phyloP scores from a whole-genome alignment of 2,113 vertebrate genomes.

The Nannospalax galili region DNA sequence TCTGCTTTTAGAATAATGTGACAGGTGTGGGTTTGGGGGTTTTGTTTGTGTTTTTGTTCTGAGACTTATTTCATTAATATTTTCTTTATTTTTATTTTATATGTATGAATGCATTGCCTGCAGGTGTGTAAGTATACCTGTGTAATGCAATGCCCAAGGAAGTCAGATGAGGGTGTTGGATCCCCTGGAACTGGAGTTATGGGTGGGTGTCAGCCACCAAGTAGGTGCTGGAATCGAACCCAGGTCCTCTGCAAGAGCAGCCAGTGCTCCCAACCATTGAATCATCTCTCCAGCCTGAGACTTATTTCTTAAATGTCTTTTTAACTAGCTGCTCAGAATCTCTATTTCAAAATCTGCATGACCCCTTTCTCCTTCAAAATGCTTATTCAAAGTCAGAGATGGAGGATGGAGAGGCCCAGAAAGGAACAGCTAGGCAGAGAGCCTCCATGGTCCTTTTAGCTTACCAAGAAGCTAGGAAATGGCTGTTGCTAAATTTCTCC shows the following conservation, averaged over 20 bases:
- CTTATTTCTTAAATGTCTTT: slow-evolving; percentile 95
- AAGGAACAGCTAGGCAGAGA: neutral
- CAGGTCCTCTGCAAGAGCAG: no score
- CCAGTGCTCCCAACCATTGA: no score
- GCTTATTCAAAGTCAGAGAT: neutral
- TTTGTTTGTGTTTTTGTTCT: slow-evolving; percentile 87
- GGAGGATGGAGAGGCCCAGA: neutral
- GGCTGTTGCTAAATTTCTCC: neutral
- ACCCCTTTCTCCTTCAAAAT: slow-evolving; percentile 93
- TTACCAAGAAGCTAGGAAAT: neutral
- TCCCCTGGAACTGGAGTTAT: no score
- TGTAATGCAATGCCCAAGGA: no score
- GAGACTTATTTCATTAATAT: slow-evolving; percentile 94
- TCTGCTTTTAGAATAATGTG: slow-evolving; percentile 93
- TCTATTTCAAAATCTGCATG: slow-evolving; percentile 93
- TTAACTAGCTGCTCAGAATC: slow-evolving; percentile 91
- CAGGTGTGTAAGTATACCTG: no score
- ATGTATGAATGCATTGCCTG: no score
- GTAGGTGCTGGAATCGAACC: no score
- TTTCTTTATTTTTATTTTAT: slow-evolving; percentile 81
- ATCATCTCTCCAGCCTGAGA: slow-evolving; percentile 85
- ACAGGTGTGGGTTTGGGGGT: slow-evolving; percentile 84
- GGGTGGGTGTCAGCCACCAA: no score
- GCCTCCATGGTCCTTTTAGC: no score
- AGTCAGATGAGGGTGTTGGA: no score